These are phyloP conservation scores for Ursus arctos DNA, from an alignment of 2,113 vertebrate species.

Conservation along the genomic window DNA sequence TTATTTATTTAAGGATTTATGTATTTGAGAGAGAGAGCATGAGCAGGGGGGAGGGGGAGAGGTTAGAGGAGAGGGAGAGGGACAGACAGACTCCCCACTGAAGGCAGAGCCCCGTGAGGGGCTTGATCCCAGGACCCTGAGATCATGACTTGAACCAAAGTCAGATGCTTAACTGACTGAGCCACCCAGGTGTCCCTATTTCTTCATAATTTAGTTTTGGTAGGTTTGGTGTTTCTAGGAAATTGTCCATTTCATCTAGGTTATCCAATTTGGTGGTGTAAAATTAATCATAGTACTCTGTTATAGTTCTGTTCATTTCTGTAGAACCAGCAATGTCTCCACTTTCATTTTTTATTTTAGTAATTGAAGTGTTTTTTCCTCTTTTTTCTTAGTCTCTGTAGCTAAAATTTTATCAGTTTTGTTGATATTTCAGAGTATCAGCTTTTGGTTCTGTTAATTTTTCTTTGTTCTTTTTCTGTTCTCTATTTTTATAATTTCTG, in stretches of 20 bases:
- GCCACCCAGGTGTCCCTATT: not conserved
- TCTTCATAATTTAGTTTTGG: not conserved
- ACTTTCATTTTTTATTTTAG: not conserved
- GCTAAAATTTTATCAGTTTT: not conserved
- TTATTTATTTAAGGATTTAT: not conserved
- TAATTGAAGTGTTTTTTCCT: not conserved
- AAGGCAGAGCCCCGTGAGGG: not conserved
- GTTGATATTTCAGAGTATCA: not conserved
- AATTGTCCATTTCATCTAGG: not conserved
- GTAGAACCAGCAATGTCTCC: not conserved
- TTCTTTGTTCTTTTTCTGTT: not conserved
- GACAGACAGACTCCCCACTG: not conserved
- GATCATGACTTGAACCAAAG: not conserved
- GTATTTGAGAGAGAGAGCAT: not conserved
- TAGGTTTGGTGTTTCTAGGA: not conserved
- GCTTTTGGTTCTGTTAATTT: not conserved
- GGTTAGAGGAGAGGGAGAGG: not conserved
- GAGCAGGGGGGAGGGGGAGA: not conserved
- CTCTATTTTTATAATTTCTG: not conserved
- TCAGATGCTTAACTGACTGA: not conserved
- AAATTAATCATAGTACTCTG: not conserved
- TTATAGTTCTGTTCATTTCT: not conserved
- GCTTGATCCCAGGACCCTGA: not conserved
- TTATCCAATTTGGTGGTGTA: not conserved
- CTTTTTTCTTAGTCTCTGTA: not conserved